These are phyloP conservation scores for Latrodectus elegans DNA, from an alignment of 2,888 invertebrate genomes.

Conservation along the genomic window DNA sequence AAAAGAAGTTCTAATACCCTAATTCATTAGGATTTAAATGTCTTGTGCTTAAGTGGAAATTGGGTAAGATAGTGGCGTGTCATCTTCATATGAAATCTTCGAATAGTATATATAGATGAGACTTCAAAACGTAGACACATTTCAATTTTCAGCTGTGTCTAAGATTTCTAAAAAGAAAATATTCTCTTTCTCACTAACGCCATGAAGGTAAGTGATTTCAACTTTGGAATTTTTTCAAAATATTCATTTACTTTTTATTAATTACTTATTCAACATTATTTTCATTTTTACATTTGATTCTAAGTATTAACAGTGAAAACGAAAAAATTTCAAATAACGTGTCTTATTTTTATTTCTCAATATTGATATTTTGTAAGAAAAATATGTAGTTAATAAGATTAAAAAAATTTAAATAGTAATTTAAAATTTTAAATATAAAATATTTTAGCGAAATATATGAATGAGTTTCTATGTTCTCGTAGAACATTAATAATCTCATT, in stretches of 20 bases:
- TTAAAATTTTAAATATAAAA: too few species aligned
- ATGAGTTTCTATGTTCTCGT: too few species aligned
- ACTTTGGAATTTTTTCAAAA: neutral
- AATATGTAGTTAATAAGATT: neutral
- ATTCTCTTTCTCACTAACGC: conserved; percentile 1
- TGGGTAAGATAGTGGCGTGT: conserved; percentile 1
- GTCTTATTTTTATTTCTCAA: neutral
- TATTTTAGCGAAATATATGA: too few species aligned
- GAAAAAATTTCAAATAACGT: neutral
- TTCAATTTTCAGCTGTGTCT: conserved; percentile 17
- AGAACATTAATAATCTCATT: too few species aligned
- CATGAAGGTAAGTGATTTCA: conserved; percentile 49
- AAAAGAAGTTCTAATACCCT: neutral
- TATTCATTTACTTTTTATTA: neutral
- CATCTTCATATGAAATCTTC: neutral
- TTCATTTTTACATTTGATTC: neutral
- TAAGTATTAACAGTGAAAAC: neutral
- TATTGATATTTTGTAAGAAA: neutral
- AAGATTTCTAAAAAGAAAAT: conserved; percentile 1
- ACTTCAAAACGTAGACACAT: neutral
- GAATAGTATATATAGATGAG: conserved; percentile 23
- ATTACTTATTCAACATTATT: neutral
- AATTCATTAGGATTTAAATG: conserved; percentile 41
- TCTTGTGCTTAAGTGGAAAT: conserved; percentile 4
- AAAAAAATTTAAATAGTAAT: neutral